Conservation (phyloP, 2,888 invertebrate species). For the Philereme vetulata region DNA sequence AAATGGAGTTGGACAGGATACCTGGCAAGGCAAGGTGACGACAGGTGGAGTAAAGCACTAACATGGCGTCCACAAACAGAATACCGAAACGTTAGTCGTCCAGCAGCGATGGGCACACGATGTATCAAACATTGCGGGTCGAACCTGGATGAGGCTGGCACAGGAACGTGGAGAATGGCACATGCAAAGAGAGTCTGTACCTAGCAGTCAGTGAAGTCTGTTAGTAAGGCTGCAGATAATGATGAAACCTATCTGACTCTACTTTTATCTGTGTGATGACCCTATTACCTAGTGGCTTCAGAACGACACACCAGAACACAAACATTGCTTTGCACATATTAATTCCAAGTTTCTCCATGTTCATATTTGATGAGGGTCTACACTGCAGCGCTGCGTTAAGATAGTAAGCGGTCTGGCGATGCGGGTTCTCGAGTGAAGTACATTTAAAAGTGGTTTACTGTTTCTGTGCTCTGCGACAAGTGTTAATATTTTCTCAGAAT, state of each 20-base stretch:
- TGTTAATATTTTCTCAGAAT: background rate
- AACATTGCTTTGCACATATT: conserved; percentile 26
- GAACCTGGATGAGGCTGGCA: too few relatives aligned
- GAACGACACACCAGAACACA: conserved; percentile 15
- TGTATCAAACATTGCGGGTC: too few relatives aligned
- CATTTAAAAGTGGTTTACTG: background rate
- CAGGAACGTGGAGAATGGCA: too few relatives aligned
- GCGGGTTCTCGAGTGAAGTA: background rate
- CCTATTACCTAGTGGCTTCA: conserved; percentile 14
- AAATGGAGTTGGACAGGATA: too few relatives aligned
- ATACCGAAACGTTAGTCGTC: too few relatives aligned
- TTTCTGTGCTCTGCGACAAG: background rate
- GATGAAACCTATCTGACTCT: background rate
- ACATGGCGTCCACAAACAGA: too few relatives aligned
- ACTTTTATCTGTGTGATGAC: background rate
- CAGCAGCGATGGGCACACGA: too few relatives aligned
- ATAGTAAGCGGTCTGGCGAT: conserved; percentile 1
- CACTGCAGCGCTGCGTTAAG: conserved; percentile 9
- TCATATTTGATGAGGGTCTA: conserved; percentile 31
- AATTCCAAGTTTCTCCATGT: conserved; percentile 26
- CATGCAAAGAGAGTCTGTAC: too few relatives aligned
- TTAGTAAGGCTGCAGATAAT: too few relatives aligned
- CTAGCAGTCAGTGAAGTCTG: too few relatives aligned
- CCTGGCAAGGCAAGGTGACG: too few relatives aligned
- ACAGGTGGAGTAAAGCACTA: too few relatives aligned